Conservation (phyloP, 2,888 invertebrate species). For the Omphaloscelis lunosa region DNA sequence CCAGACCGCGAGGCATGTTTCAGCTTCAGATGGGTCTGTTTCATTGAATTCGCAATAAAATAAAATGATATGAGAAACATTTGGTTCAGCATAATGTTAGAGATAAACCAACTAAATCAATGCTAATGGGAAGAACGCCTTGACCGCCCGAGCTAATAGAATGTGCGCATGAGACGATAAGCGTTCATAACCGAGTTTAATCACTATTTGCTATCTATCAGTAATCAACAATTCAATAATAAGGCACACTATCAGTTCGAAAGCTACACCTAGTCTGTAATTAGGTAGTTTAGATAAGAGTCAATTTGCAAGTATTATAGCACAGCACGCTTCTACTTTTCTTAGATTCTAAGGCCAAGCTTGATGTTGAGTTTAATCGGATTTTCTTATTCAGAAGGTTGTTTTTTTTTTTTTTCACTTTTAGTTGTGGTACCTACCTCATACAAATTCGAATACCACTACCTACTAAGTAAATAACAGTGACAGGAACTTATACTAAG, state of each 20-base stretch:
- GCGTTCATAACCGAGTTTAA: not conserved
- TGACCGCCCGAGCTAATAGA: not conserved
- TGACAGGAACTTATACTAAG: too few relatives aligned
- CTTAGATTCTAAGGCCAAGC: not conserved
- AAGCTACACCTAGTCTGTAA: not conserved
- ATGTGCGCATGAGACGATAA: not conserved
- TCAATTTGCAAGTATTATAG: not conserved
- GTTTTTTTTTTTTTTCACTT: too few relatives aligned
- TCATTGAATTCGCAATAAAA: too few relatives aligned
- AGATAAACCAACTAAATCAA: not conserved
- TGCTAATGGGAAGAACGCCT: not conserved
- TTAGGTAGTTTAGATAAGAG: conserved; percentile 1
- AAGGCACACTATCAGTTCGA: not conserved
- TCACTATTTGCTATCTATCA: not conserved
- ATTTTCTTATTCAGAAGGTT: not conserved
- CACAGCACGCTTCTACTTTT: conserved; percentile 3
- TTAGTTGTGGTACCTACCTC: too few relatives aligned
- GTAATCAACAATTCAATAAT: not conserved
- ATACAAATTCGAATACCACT: too few relatives aligned
- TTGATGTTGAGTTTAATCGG: not conserved
- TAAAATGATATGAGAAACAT: too few relatives aligned
- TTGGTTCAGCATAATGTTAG: too few relatives aligned
- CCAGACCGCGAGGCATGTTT: too few relatives aligned
- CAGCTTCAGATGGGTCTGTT: too few relatives aligned
- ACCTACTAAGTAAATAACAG: too few relatives aligned